A percentile compares a stretch with the other conserved stretches of the same genome.
Evolutionary conservation across 2,113 vertebrate genomes (phyloP).

Genomic region (Cheilinus undulatus): DNA sequence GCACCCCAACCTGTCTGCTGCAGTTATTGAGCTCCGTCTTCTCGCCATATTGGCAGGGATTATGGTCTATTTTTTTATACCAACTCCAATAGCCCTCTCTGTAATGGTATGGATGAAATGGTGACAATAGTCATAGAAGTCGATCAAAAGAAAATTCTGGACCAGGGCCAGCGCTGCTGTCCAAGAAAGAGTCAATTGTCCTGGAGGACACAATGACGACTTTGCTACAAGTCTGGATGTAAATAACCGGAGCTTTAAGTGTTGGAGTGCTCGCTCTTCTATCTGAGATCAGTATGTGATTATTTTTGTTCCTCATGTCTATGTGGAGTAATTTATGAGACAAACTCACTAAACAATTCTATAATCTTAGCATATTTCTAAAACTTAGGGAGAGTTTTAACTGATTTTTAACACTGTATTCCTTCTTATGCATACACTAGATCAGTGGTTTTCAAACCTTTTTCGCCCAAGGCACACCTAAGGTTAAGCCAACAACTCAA

Average conservation of each 20-base stretch:
- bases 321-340: conserved; percentile 41
- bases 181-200: conserved; percentile 46
- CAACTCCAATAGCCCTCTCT: conserved; percentile 51
- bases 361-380: too few relatives aligned
- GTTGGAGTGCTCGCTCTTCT: conserved; percentile 9
- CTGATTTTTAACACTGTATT: too few relatives aligned
- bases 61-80: conserved; percentile 52
- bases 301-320: conserved; percentile 32
- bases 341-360: too few relatives aligned
- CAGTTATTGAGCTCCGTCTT: conserved; percentile 66
- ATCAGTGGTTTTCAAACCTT: too few relatives aligned
- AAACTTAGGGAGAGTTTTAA: too few relatives aligned
- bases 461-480: too few relatives aligned
- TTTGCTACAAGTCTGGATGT: conserved; percentile 55
- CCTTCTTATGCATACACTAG: too few relatives aligned
- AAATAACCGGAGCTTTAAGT: conserved; percentile 32
- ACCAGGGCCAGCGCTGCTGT: conserved; percentile 36
- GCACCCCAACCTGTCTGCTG: conserved; percentile 75
- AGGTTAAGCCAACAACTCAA: too few relatives aligned
- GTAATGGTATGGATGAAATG: conserved; percentile 72
- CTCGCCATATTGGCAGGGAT: conserved; percentile 73
- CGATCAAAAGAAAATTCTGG: conserved; percentile 69
- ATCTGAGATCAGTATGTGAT: conserved; percentile 28
- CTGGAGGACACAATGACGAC: conserved; percentile 26
- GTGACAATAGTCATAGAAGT: conserved; percentile 63